These are phyloP conservation scores for Halcyon leucocephala DNA, from an alignment of 2,797 vertebrate species.

Conservation along the genomic window DNA sequence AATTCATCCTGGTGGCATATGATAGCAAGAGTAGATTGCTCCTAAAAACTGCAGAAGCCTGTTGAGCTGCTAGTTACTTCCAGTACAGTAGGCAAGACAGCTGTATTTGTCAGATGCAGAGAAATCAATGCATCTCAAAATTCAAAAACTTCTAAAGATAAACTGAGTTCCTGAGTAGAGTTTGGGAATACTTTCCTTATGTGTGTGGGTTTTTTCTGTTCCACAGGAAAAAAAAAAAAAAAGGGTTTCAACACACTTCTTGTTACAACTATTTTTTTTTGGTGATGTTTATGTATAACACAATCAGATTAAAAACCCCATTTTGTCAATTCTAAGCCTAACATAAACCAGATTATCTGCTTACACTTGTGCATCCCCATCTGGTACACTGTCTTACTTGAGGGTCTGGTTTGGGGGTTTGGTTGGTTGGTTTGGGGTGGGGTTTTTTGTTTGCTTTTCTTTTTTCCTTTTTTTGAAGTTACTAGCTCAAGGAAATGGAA, in stretches of 20 bases:
- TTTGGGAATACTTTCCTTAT: background rate
- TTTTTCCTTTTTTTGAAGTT: background rate
- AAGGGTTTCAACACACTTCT: background rate
- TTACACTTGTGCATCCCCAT: background rate
- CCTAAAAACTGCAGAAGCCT: background rate
- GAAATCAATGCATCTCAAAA: background rate
- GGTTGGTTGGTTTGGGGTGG: no score
- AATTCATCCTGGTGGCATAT: background rate
- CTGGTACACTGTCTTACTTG: background rate
- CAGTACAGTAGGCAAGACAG: background rate
- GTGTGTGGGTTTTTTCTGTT: background rate
- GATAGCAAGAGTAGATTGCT: conserved; percentile 11
- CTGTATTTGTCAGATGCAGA: background rate
- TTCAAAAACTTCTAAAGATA: background rate
- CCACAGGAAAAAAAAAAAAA: no score
- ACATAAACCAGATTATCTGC: background rate
- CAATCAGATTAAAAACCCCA: rapidly evolving
- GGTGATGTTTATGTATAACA: background rate
- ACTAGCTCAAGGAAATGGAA: background rate
- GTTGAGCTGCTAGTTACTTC: conserved; percentile 2
- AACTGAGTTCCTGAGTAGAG: background rate
- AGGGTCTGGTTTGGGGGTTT: no score
- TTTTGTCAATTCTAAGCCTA: background rate
- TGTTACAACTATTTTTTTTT: background rate
- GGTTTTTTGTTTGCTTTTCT: background rate